Conservation (phyloP, 1,140 invertebrate species). For the Microplitis mediator region DNA sequence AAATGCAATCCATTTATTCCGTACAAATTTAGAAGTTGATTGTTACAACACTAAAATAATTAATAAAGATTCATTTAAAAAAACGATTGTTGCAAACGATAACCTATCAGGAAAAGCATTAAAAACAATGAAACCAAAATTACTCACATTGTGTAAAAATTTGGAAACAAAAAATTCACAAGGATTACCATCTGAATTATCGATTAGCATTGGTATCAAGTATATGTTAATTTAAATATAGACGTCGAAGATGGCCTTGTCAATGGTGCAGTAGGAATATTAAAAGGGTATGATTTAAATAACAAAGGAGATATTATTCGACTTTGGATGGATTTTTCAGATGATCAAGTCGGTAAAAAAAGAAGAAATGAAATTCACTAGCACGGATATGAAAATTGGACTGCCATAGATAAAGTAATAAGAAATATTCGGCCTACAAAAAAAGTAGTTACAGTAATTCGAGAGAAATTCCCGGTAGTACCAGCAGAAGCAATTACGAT, state of each 20-base stretch:
- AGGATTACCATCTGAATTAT: conserved; percentile 16
- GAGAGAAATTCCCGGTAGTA: conserved; percentile 7
- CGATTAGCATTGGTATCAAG: conserved; percentile 22
- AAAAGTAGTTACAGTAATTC: not conserved
- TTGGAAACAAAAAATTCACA: not conserved
- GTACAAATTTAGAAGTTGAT: conserved; percentile 14
- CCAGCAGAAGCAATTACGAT: conserved; percentile 37
- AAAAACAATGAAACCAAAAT: not conserved
- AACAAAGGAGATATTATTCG: not conserved
- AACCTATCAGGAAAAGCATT: conserved; percentile 8
- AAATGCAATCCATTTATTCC: conserved; percentile 27
- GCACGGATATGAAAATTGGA: not conserved
- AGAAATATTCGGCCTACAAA: not conserved
- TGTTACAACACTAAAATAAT: conserved; percentile 24
- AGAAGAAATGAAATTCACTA: not conserved
- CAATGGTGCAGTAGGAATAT: conserved; percentile 25
- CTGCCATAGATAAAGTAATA: not conserved
- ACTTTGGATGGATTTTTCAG: conserved; percentile 15
- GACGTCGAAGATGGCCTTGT: conserved; percentile 32
- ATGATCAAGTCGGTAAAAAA: conserved; percentile 13
- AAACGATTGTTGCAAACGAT: not conserved
- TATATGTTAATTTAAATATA: conserved; percentile 26
- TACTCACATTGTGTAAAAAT: not conserved
- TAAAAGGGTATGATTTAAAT: not conserved
- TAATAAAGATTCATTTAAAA: not conserved